phyloP scores from a whole-genome alignment of 2,888 invertebrate species.

The Amiota communis region DNA sequence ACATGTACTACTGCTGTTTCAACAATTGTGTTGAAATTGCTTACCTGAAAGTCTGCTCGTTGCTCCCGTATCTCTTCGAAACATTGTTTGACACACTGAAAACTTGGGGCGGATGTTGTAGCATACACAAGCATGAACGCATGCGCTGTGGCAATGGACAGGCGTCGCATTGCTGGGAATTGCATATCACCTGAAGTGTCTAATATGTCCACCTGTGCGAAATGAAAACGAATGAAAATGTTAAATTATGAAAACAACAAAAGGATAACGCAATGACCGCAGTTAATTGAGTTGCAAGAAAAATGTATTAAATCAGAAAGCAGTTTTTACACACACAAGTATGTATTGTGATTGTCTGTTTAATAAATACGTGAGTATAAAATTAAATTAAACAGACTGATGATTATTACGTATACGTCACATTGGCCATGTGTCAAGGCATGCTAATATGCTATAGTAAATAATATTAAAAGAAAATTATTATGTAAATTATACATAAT shows the following conservation, averaged over 20 bases:
- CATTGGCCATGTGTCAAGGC: no score
- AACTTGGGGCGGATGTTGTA: slow-evolving; percentile 82
- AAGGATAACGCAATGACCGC: slow-evolving; percentile 12
- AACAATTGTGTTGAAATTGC: slow-evolving; percentile 26
- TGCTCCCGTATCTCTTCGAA: slow-evolving; percentile 89
- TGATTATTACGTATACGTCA: no score
- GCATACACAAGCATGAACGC: slow-evolving; percentile 91
- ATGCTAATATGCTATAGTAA: no score
- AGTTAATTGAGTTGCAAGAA: slow-evolving; percentile 29
- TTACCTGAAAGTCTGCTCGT: slow-evolving; percentile 80
- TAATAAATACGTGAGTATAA: no score
- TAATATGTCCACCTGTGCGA: slow-evolving; percentile 80
- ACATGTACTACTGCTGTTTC: background rate
- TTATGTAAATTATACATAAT: no score
- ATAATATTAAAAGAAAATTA: no score
- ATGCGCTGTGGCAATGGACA: slow-evolving; percentile 90
- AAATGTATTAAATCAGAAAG: slow-evolving; percentile 27
- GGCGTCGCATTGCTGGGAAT: slow-evolving; percentile 91
- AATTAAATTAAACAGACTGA: no score
- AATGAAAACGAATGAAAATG: background rate
- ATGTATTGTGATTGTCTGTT: no score
- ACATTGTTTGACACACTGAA: slow-evolving; percentile 82
- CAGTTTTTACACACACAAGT: no score
- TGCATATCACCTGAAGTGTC: slow-evolving; percentile 90
- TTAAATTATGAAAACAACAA: background rate